phyloP scores from a whole-genome alignment of 2,888 invertebrate genomes.

The Brachypterus glaber region DNA sequence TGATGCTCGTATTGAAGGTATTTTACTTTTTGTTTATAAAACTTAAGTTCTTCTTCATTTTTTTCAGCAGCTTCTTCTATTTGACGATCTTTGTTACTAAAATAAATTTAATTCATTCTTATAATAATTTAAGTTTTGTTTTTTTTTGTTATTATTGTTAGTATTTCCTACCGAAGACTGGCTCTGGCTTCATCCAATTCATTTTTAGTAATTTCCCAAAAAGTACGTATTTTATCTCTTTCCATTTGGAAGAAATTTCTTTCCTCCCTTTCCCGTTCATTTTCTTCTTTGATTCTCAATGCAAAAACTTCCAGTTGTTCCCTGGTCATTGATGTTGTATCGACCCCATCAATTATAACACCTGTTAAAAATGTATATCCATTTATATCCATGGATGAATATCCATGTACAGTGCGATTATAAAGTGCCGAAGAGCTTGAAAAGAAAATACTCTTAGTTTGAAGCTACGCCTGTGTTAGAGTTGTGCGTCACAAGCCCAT shows the following conservation, averaged over 20 bases:
- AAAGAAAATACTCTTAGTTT: too few species aligned
- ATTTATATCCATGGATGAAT: not conserved
- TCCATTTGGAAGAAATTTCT: constrained; percentile 92
- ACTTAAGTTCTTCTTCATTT: constrained; percentile 78
- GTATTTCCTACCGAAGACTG: constrained; percentile 42
- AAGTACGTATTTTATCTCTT: constrained; percentile 85
- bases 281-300: constrained; percentile 74
- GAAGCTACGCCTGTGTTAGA: too few species aligned
- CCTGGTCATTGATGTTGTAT: constrained; percentile 84
- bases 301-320: constrained; percentile 89
- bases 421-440: too few species aligned
- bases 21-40: constrained; percentile 87
- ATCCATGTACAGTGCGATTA: too few species aligned
- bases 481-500: too few species aligned
- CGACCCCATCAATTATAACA: constrained; percentile 72
- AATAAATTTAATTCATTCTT: constrained; percentile 2
- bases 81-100: constrained; percentile 69
- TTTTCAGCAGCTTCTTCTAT: constrained; percentile 81
- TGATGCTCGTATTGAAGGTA: constrained; percentile 88
- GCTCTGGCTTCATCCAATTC: constrained; percentile 80
- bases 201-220: constrained; percentile 90
- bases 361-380: constrained; percentile 9
- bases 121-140: not conserved
- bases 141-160: not conserved
- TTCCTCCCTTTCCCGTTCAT: constrained; percentile 90